Conservation (phyloP, 2,113 vertebrate species). For the Raja brachyura region DNA sequence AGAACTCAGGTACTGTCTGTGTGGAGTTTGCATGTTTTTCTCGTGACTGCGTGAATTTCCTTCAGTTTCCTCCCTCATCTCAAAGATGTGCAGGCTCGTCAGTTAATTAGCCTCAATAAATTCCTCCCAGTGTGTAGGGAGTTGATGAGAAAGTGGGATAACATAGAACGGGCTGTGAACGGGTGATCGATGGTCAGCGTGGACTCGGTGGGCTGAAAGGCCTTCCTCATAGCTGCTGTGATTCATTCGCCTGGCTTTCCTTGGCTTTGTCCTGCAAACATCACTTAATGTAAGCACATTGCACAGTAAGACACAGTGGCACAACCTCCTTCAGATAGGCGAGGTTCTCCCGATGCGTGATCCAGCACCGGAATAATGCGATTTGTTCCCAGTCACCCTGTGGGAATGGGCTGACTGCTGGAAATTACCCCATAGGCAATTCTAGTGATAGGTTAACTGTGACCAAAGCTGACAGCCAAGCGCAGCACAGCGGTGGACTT, state of each 20-base stretch:
- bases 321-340: neutral
- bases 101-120: no score
- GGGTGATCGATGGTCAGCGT: no score
- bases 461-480: neutral
- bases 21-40: no score
- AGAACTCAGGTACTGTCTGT: no score
- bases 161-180: no score
- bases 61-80: no score
- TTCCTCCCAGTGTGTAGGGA: no score
- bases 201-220: no score
- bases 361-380: neutral
- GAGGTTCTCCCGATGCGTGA: neutral
- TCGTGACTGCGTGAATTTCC: no score
- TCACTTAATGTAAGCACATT: neutral
- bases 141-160: no score
- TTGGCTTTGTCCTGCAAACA: neutral
- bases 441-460: conserved; percentile 21
- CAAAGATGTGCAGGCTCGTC: no score
- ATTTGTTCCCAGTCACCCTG: neutral
- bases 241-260: neutral
- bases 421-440: neutral
- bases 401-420: neutral
- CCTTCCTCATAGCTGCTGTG: neutral
- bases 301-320: neutral
- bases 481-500: neutral